Conservation (phyloP, 92 coral and sea anemone genomes). For the Actinostola sp. region DNA sequence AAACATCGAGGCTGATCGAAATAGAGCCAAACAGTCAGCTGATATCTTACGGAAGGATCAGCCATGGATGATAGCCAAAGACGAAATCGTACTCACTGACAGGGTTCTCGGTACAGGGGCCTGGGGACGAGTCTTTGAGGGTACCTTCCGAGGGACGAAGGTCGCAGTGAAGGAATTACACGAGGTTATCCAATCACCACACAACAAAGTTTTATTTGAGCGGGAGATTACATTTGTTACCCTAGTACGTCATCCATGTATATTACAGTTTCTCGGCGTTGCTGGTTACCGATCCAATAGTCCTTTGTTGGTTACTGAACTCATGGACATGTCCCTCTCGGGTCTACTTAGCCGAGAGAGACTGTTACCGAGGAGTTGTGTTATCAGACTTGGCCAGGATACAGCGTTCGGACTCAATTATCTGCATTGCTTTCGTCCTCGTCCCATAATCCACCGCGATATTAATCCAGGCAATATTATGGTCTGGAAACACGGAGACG, state of each 20-base stretch:
- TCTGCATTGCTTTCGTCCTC: constrained; percentile 80
- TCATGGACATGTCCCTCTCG: constrained; percentile 84
- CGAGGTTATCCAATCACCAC: constrained; percentile 77
- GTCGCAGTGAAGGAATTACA: constrained; percentile 90
- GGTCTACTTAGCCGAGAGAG: constrained; percentile 59
- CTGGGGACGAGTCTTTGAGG: constrained; percentile 85
- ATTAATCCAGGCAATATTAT: constrained; percentile 82
- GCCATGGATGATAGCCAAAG: constrained; percentile 77
- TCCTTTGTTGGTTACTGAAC: constrained; percentile 68
- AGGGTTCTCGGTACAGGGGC: constrained; percentile 86
- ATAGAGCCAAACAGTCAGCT: constrained; percentile 56
- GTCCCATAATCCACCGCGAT: constrained; percentile 90
- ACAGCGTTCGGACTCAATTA: constrained; percentile 80
- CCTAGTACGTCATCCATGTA: constrained; percentile 76
- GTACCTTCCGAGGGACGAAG: constrained; percentile 74
- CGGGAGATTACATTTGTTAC: constrained; percentile 85
- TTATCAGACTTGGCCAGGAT: constrained; percentile 70
- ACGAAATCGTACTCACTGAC: constrained; percentile 67
- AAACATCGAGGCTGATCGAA: constrained; percentile 66
- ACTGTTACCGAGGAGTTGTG: constrained; percentile 56
- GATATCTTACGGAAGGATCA: constrained; percentile 68
- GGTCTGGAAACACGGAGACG: constrained; percentile 89
- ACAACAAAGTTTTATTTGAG: constrained; percentile 69
- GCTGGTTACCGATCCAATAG: constrained; percentile 68
- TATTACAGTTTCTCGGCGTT: constrained; percentile 79